Evolutionary conservation across 37 sponge, comb jelly and placozoan species (phyloP).

Genomic region (Chondrosia reniformis): DNA sequence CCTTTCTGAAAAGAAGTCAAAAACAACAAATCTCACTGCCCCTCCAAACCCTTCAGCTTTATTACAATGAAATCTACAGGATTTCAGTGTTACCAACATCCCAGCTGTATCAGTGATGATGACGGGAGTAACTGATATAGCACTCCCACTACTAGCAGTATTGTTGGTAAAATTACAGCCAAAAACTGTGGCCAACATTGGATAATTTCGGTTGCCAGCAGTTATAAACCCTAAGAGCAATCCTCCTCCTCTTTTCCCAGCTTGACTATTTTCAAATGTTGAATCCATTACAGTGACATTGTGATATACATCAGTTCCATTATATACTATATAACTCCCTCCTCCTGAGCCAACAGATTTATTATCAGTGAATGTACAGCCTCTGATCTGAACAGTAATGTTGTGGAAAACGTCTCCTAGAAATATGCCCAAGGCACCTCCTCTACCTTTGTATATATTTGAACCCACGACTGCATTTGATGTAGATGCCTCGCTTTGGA

Average conservation of each 20-base stretch:
- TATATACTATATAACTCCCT: not conserved
- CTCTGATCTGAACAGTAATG: not conserved
- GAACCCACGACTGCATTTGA: not conserved
- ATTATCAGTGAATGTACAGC: not conserved
- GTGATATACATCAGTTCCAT: not conserved
- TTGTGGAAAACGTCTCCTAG: not conserved
- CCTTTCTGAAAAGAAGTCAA: constrained; percentile 8
- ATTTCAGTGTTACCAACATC: not conserved
- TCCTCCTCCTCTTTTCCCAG: not conserved
- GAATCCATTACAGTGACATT: not conserved
- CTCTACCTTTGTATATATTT: not conserved
- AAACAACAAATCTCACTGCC: not conserved
- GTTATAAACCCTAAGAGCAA: not conserved
- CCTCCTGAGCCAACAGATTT: not conserved
- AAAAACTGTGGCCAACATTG: not conserved
- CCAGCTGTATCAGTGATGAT: not conserved
- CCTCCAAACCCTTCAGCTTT: constrained; percentile 17
- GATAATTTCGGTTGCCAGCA: not conserved
- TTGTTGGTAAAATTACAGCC: not conserved
- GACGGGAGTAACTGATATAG: not conserved
- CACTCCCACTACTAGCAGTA: not conserved
- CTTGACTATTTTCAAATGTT: not conserved
- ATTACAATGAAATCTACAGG: not conserved
- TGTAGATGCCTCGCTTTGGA: not conserved
- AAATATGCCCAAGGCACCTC: not conserved